Conservation (phyloP, 2,888 invertebrate genomes). For the Alentia gelatinosa region DNA sequence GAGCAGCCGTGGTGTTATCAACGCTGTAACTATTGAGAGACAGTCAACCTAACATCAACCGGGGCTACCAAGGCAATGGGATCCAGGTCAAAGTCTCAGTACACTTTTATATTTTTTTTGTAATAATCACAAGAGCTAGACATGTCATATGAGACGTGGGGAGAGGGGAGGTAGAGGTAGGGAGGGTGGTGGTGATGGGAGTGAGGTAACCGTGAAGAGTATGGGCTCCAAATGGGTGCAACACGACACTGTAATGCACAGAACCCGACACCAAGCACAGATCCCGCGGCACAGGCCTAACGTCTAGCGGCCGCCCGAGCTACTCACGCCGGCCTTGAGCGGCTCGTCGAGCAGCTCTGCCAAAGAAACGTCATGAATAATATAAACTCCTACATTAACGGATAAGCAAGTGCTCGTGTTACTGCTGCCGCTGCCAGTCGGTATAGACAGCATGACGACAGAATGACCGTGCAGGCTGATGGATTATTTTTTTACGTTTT, state of each 20-base stretch:
- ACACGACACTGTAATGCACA: conserved; percentile 22
- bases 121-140: not conserved
- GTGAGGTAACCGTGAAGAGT: too few species aligned
- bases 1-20: too few species aligned
- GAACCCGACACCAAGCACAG: not conserved
- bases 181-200: too few species aligned
- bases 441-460: not conserved
- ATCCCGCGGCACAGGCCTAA: not conserved
- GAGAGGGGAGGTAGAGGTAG: too few species aligned
- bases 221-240: not conserved
- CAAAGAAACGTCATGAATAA: conserved; percentile 27
- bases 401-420: not conserved
- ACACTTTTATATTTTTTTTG: not conserved
- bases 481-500: too few species aligned
- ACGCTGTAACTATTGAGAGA: too few species aligned
- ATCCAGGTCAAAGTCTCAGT: not conserved
- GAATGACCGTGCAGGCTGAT: too few species aligned
- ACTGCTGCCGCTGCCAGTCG: not conserved
- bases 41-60: too few species aligned
- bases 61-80: too few species aligned
- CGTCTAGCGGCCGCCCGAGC: not conserved
- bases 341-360: not conserved
- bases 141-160: too few species aligned
- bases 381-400: conserved; percentile 7
- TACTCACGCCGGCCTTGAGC: too few species aligned